Conservation (phyloP, 2,797 vertebrate species). For the Aplochiton taeniatus region DNA sequence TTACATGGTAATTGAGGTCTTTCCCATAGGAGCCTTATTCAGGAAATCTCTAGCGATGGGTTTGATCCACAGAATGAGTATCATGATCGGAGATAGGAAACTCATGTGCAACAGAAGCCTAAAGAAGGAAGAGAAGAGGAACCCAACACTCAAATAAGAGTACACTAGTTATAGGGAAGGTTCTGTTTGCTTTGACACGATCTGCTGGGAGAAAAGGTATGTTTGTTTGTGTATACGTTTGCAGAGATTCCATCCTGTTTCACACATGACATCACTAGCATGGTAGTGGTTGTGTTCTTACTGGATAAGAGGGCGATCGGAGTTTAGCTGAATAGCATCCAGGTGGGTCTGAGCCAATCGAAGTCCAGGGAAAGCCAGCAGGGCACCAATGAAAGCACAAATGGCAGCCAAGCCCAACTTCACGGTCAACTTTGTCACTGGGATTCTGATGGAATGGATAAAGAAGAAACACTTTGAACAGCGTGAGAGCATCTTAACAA, state of each 20-base stretch:
- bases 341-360: conserved; percentile 93
- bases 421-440: conserved; percentile 83
- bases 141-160: not conserved
- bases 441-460: conserved; percentile 72
- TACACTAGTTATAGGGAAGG: not conserved
- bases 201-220: not conserved
- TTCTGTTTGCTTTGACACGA: not conserved
- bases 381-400: conserved; percentile 86
- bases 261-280: not conserved
- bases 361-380: conserved; percentile 92
- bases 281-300: conserved; percentile 51
- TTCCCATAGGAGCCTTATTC: conserved; percentile 82
- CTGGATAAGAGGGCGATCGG: conserved; percentile 83
- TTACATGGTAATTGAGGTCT: conserved; percentile 82
- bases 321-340: conserved; percentile 84
- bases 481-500: not conserved
- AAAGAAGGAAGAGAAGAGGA: conserved; percentile 1
- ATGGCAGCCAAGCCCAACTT: conserved; percentile 84
- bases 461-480: conserved; percentile 9
- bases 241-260: not conserved
- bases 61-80: conserved; percentile 88
- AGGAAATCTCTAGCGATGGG: conserved; percentile 91
- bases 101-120: conserved; percentile 88
- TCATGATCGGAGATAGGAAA: conserved; percentile 87
- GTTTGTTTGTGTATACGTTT: not conserved